These are phyloP conservation scores for Spongia lamella DNA, from an alignment of 37 sponge, comb jelly and placozoan species.

Conservation along the genomic window DNA sequence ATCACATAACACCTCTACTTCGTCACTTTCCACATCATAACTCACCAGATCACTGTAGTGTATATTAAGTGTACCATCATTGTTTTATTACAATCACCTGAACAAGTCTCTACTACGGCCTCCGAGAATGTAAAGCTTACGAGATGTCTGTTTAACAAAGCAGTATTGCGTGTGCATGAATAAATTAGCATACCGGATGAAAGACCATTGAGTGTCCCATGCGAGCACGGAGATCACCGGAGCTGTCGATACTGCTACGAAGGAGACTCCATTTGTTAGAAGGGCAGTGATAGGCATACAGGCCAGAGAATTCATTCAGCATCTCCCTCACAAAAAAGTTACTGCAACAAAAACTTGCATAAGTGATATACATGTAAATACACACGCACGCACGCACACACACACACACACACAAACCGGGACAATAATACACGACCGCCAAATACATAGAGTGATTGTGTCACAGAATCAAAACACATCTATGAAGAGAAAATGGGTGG, in stretches of 20 bases:
- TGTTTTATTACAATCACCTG: conserved; percentile 6
- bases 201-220: conserved; percentile 67
- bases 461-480: conserved; percentile 67
- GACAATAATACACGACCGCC: conserved; percentile 68
- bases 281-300: conserved; percentile 36
- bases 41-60: conserved; percentile 55
- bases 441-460: conserved; percentile 71
- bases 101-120: conserved; percentile 46
- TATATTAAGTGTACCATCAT: not conserved
- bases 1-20: conserved; percentile 22
- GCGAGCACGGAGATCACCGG: not conserved
- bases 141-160: not conserved
- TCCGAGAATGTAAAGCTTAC: conserved; percentile 52
- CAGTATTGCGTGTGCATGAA: not conserved
- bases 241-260: conserved; percentile 6
- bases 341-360: too few relatives aligned
- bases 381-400: conserved; percentile 25
- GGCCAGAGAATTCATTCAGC: conserved; percentile 33
- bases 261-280: conserved; percentile 39
- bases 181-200: conserved; percentile 40
- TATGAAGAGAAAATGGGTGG: conserved; percentile 16
- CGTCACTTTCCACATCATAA: conserved; percentile 38
- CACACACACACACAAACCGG: conserved; percentile 37
- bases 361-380: not conserved
- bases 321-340: conserved; percentile 1